phyloP scores from a whole-genome alignment of 2,113 vertebrate genomes.

The Laterallus jamaicensis region DNA sequence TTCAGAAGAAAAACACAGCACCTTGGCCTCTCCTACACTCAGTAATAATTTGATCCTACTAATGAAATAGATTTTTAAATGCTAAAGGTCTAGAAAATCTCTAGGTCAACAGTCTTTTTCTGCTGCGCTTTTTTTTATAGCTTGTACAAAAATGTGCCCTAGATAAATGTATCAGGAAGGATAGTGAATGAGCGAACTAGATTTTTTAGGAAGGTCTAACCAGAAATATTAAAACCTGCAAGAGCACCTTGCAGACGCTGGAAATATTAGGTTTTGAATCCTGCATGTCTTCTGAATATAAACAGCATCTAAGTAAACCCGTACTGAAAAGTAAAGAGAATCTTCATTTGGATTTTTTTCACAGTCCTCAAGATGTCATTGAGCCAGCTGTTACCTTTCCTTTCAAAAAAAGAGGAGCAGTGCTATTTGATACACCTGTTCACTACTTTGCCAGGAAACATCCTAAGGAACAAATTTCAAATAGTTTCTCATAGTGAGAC shows the following conservation, averaged over 20 bases:
- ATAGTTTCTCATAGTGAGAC: neutral
- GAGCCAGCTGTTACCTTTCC: neutral
- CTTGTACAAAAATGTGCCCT: neutral
- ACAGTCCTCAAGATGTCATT: neutral
- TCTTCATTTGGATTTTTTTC: neutral
- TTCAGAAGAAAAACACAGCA: neutral
- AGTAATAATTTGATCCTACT: neutral
- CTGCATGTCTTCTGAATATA: neutral
- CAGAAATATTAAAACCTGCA: slow-evolving; percentile 4
- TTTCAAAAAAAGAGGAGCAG: neutral
- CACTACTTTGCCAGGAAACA: neutral
- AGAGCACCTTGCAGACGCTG: neutral
- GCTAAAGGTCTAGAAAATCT: neutral
- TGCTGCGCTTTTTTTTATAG: neutral
- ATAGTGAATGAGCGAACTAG: neutral
- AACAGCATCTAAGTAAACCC: neutral
- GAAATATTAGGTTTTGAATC: slow-evolving; percentile 7
- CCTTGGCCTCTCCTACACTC: neutral
- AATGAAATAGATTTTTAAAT: neutral
- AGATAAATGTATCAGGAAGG: neutral
- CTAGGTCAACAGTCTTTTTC: neutral
- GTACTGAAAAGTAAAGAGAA: neutral
- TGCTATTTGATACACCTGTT: neutral
- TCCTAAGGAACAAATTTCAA: neutral
- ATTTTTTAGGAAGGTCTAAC: neutral